phyloP scores from a whole-genome alignment of 2,888 invertebrate species.

The Iphiclides podalirius region DNA sequence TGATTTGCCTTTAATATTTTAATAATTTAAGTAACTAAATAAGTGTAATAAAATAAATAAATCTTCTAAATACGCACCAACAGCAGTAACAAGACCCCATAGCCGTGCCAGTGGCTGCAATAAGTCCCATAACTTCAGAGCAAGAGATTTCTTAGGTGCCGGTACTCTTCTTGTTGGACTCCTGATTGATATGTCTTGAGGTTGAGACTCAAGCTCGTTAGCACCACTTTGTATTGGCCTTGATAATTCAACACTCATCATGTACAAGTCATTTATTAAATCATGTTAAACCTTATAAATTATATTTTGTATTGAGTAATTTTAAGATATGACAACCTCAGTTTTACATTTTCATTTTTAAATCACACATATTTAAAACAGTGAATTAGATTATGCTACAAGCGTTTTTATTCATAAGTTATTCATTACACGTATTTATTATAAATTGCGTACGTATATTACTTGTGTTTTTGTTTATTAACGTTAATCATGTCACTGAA shows the following conservation, averaged over 20 bases:
- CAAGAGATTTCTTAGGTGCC: constrained; percentile 54
- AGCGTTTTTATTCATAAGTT: too few relatives aligned
- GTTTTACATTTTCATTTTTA: too few relatives aligned
- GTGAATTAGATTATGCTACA: too few relatives aligned
- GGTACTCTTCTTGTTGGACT: constrained; percentile 38
- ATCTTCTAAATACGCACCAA: constrained; percentile 57
- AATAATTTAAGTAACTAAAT: too few relatives aligned
- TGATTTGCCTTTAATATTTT: too few relatives aligned
- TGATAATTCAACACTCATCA: constrained; percentile 45
- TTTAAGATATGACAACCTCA: too few relatives aligned
- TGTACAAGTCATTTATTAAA: background rate
- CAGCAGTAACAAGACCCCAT: constrained; percentile 69
- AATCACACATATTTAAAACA: too few relatives aligned
- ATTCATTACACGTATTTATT: too few relatives aligned
- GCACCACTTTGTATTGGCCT: constrained; percentile 40
- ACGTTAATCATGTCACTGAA: constrained; percentile 11
- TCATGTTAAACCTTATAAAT: too few relatives aligned
- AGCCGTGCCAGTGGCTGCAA: constrained; percentile 67
- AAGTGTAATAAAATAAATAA: too few relatives aligned
- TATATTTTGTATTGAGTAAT: too few relatives aligned
- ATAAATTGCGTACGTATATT: too few relatives aligned
- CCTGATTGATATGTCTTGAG: constrained; percentile 39
- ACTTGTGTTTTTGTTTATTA: constrained; percentile 17
- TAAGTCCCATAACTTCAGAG: constrained; percentile 64
- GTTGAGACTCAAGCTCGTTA: constrained; percentile 39